phyloP scores from a whole-genome alignment of 1,140 invertebrate genomes.

The Nasonia giraulti region DNA sequence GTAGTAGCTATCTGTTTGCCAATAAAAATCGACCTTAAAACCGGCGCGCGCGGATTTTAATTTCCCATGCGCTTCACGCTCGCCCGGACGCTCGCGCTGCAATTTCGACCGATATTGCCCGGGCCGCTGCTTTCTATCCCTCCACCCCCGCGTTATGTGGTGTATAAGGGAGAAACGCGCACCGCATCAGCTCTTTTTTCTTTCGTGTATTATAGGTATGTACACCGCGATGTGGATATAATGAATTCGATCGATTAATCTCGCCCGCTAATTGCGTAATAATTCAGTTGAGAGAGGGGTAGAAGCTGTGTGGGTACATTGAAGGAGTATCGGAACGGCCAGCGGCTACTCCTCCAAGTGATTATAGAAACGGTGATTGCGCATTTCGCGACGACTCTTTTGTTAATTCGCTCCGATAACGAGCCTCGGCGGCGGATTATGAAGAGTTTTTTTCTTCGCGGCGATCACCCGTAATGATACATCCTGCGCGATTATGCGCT shows the following conservation, averaged over 20 bases:
- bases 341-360: background rate
- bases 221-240: too few species aligned
- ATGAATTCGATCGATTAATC: slow-evolving; percentile 23
- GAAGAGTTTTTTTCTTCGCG: background rate
- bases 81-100: background rate
- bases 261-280: background rate
- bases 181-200: background rate
- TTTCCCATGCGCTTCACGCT: slow-evolving; percentile 20
- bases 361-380: slow-evolving; percentile 26
- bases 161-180: background rate
- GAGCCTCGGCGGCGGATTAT: background rate
- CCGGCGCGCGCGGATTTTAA: slow-evolving; percentile 4
- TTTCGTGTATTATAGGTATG: too few species aligned
- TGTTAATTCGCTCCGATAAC: background rate
- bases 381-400: background rate
- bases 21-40: slow-evolving; percentile 48
- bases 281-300: too few species aligned
- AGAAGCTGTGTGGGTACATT: too few species aligned
- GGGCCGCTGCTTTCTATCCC: background rate
- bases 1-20: slow-evolving; percentile 45
- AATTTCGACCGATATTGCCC: slow-evolving; percentile 16
- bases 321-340: background rate
- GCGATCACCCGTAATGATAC: background rate
- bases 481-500: slow-evolving; percentile 27
- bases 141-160: background rate